These are phyloP conservation scores for Ptiloglossa arizonensis DNA, from an alignment of 1,140 invertebrate genomes.

Conservation along the genomic window DNA sequence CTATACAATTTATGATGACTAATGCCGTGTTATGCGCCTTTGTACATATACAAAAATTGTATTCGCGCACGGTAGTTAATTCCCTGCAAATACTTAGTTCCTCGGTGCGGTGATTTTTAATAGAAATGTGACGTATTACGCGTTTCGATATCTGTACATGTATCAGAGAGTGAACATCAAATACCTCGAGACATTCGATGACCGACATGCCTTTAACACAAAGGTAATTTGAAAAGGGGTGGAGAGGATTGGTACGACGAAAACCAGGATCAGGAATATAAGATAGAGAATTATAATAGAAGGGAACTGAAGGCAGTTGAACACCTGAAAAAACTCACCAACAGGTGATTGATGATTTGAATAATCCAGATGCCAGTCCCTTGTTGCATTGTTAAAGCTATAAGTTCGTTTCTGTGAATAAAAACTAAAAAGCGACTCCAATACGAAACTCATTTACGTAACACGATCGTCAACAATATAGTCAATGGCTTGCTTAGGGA, in stretches of 20 bases:
- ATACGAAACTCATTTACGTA: conserved; percentile 54
- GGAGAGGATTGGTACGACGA: background rate
- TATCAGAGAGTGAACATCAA: conserved; percentile 63
- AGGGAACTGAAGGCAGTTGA: conserved; percentile 45
- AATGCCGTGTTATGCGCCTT: conserved; percentile 1
- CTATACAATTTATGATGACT: background rate
- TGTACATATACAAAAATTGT: conserved; percentile 23
- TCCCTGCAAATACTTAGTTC: conserved; percentile 50
- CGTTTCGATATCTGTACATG: conserved; percentile 12
- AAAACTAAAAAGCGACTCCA: conserved; percentile 62
- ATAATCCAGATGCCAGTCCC: conserved; percentile 56
- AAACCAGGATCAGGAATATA: conserved; percentile 25
- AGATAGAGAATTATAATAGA: conserved; percentile 35
- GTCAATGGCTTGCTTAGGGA: conserved; percentile 55
- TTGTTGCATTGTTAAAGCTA: conserved; percentile 62
- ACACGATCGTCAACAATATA: conserved; percentile 56
- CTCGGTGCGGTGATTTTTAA: conserved; percentile 3
- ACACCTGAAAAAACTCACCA: conserved; percentile 62
- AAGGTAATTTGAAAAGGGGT: conserved; percentile 14
- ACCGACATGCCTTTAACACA: conserved; percentile 65
- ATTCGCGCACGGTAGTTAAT: background rate
- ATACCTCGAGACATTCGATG: conserved; percentile 52
- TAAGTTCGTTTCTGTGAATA: conserved; percentile 54
- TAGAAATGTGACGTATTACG: background rate
- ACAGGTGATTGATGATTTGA: conserved; percentile 50